Percentiles rank a stretch among this genome's conserved stretches.
Evolutionary conservation across 2,113 vertebrate genomes (phyloP).

Genomic region (Megaceryle torquata): DNA sequence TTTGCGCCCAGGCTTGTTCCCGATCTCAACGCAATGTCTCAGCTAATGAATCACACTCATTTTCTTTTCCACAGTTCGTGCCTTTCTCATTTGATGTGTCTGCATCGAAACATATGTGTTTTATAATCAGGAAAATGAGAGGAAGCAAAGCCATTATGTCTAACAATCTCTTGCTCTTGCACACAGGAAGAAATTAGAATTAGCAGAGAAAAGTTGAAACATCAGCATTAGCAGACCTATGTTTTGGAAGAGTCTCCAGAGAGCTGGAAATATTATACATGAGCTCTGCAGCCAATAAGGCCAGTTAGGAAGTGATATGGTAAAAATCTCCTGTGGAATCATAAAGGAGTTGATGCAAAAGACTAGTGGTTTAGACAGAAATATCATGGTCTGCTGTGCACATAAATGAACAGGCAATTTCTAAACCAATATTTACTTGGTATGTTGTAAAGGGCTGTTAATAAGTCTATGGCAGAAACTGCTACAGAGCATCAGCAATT

Average conservation of each 20-base stretch:
- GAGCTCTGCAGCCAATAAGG: neutral
- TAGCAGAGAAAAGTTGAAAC: neutral
- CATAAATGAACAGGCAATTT: neutral
- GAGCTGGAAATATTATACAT: neutral
- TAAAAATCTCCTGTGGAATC: neutral
- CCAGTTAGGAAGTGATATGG: rapidly evolving
- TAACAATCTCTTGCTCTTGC: neutral
- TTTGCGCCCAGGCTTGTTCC: neutral
- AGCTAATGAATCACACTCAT: neutral
- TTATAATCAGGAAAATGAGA: neutral
- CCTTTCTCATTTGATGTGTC: neutral
- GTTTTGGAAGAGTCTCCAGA: neutral
- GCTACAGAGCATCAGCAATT: neutral
- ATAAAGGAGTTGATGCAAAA: neutral
- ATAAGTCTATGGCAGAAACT: neutral
- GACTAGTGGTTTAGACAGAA: neutral
- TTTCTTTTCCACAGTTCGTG: neutral
- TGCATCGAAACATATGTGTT: neutral
- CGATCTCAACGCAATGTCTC: neutral
- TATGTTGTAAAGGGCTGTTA: neutral
- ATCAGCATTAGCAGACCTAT: neutral
- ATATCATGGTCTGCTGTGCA: neutral
- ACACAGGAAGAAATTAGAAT: neutral
- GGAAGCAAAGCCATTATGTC: neutral
- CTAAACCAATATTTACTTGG: neutral